Evolutionary conservation across 2,113 vertebrate species (phyloP).

Genomic region (Rhinopithecus roxellana): DNA sequence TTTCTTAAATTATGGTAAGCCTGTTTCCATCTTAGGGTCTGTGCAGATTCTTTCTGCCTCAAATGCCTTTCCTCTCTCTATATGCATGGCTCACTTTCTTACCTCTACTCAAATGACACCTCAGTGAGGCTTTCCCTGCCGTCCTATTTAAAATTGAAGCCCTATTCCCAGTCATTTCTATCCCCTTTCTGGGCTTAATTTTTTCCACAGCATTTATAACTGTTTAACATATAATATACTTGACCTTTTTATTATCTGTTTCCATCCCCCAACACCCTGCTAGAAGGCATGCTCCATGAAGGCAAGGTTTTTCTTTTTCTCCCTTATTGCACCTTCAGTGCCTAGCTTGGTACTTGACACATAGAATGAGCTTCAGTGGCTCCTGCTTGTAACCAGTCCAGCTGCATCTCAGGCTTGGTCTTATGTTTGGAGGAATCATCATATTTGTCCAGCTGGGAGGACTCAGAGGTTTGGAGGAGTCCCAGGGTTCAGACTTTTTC

Average conservation of each 20-base stretch:
- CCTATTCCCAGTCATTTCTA: not conserved
- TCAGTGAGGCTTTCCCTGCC: not conserved
- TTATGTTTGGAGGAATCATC: conserved; percentile 39
- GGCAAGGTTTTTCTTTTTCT: not conserved
- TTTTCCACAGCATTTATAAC: not conserved
- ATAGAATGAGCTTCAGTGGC: not conserved
- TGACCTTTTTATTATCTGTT: not conserved
- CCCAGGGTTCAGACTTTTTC: not conserved
- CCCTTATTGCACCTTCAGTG: not conserved
- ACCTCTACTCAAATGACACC: not conserved
- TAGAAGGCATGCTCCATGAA: not conserved
- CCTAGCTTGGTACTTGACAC: not conserved
- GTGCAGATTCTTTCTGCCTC: not conserved
- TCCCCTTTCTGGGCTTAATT: not conserved
- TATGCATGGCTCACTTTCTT: not conserved
- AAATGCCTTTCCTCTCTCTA: not conserved
- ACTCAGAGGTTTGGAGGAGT: conserved; percentile 34
- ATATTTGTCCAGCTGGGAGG: conserved; percentile 30
- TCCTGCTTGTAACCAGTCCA: not conserved
- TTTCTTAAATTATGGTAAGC: not conserved
- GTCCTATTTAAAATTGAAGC: not conserved
- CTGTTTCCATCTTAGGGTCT: not conserved
- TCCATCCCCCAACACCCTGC: not conserved
- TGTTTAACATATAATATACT: not conserved
- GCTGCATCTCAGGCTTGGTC: conserved; percentile 17